Evolutionary conservation across 2,113 vertebrate species (phyloP).

Genomic region (Nesogale talazaci): DNA sequence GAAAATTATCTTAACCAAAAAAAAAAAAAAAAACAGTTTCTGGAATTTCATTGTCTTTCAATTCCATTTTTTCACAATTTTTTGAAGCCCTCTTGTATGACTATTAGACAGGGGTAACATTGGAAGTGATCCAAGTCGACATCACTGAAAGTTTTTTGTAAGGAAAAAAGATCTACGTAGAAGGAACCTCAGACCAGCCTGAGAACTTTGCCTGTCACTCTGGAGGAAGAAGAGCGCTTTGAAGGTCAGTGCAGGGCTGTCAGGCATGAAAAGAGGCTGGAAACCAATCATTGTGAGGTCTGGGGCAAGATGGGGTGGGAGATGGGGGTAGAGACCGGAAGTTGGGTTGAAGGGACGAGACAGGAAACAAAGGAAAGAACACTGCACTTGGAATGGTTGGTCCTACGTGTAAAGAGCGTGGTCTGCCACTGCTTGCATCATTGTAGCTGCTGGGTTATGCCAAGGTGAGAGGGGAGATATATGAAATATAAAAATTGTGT

Average conservation of each 20-base stretch:
- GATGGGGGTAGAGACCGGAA: not conserved
- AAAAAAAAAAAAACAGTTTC: too few relatives aligned
- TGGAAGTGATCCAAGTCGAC: not conserved
- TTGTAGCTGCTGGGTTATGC: too few relatives aligned
- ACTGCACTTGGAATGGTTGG: not conserved
- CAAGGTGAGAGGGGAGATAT: too few relatives aligned
- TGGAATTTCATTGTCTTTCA: too few relatives aligned
- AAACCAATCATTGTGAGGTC: not conserved
- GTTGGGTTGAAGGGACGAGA: not conserved
- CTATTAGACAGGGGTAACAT: not conserved
- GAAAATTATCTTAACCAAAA: too few relatives aligned
- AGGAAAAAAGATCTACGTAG: not conserved
- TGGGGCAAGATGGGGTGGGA: too few relatives aligned
- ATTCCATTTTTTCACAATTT: too few relatives aligned
- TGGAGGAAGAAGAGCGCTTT: not conserved
- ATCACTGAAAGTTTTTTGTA: not conserved
- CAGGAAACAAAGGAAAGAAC: not conserved
- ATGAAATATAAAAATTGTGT: too few relatives aligned
- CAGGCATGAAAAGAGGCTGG: not conserved
- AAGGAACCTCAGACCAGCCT: not conserved
- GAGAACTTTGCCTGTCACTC: not conserved
- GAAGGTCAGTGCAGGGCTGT: not conserved
- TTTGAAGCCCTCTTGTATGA: not conserved
- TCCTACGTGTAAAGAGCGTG: not conserved
- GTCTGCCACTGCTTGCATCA: not conserved